phyloP scores from a whole-genome alignment of 2,113 vertebrate genomes.

The Ceratotherium simum region DNA sequence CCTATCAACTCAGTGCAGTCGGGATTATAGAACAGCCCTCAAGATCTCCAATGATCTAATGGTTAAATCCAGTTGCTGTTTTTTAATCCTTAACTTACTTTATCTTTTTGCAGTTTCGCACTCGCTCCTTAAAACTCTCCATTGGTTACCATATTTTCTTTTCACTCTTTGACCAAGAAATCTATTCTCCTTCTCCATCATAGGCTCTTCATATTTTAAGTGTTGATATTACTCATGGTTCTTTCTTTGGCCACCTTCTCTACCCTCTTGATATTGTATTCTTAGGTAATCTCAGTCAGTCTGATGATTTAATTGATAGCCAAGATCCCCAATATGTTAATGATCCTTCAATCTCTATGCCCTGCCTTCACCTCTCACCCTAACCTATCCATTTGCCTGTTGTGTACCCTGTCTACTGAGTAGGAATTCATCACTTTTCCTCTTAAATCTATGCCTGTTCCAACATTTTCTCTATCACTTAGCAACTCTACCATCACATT shows the following conservation, averaged over 20 bases:
- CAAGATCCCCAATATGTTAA: background rate
- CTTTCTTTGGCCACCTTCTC: background rate
- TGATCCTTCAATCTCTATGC: background rate
- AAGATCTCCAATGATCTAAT: background rate
- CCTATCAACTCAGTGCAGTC: background rate
- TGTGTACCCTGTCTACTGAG: background rate
- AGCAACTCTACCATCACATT: background rate
- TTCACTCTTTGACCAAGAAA: background rate
- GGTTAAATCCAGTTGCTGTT: background rate
- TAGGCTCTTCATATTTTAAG: background rate
- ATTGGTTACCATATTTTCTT: background rate
- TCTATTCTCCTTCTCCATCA: background rate
- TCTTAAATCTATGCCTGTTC: background rate
- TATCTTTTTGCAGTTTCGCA: background rate
- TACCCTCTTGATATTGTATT: background rate
- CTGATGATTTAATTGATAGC: background rate
- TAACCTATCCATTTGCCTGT: background rate
- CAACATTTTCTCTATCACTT: background rate
- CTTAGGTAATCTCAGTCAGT: background rate
- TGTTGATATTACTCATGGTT: background rate
- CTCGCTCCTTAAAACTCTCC: background rate
- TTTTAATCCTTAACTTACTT: background rate
- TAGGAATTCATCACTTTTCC: background rate
- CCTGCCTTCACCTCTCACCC: background rate
- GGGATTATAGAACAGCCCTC: background rate